These are phyloP conservation scores for Gisinianus flammeolus DNA, from an alignment of 2,888 invertebrate species.

Conservation along the genomic window DNA sequence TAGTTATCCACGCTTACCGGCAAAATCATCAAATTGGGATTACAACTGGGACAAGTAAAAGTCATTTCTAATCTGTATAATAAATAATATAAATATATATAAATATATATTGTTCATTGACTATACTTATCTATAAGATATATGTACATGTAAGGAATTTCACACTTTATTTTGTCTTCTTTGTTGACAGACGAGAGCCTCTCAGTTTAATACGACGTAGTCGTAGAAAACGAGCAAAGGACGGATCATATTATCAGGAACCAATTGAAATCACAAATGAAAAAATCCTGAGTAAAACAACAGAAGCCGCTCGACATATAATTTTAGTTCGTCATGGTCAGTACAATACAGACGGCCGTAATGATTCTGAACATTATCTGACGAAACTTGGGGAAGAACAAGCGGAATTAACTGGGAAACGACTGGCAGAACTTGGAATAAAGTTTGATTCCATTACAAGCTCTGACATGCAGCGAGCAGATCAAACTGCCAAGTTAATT, in stretches of 20 bases:
- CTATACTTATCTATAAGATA: no score
- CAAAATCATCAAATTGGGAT: constrained; percentile 72
- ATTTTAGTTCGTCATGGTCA: constrained; percentile 94
- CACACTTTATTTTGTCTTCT: background rate
- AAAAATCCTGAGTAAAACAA: constrained; percentile 69
- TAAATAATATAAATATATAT: no score
- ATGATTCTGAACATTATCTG: constrained; percentile 75
- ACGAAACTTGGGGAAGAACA: constrained; percentile 81
- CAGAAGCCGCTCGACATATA: constrained; percentile 77
- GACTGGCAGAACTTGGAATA: constrained; percentile 75
- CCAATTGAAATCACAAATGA: constrained; percentile 69
- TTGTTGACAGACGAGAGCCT: constrained; percentile 28
- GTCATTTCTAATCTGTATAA: no score
- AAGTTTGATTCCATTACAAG: constrained; percentile 80
- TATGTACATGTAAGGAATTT: no score
- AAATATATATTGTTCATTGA: no score
- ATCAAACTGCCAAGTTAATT: constrained; percentile 87
- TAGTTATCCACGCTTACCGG: background rate
- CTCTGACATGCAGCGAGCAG: constrained; percentile 93
- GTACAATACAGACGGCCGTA: constrained; percentile 76
- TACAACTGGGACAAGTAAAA: constrained; percentile 87
- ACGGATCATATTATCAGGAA: constrained; percentile 5
- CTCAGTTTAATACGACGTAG: constrained; percentile 18
- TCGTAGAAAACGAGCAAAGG: background rate
- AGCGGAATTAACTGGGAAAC: constrained; percentile 82